A percentile compares a stretch with the other conserved stretches of the same genome.
Conservation (phyloP, 2,797 vertebrate genomes). For the Scarus forsteni region DNA sequence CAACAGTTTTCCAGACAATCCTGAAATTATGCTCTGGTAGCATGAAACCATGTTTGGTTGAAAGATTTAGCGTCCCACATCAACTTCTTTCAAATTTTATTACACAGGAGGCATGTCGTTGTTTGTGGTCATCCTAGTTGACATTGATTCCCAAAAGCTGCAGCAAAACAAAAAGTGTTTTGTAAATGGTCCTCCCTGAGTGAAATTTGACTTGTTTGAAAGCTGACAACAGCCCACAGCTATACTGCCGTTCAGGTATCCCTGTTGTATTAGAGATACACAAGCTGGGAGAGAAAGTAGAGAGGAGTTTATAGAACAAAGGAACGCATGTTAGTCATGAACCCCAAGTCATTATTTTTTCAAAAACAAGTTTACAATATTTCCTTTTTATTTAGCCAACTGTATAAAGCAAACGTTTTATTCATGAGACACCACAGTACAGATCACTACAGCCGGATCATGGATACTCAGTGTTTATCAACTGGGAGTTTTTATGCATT, state of each 20-base stretch:
- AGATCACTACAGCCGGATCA: too few species aligned
- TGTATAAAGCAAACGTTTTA: too few species aligned
- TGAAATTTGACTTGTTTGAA: slow-evolving; percentile 24
- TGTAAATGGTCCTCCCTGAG: slow-evolving; percentile 8
- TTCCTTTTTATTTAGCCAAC: too few species aligned
- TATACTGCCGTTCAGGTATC: slow-evolving; percentile 23
- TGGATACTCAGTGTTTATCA: too few species aligned
- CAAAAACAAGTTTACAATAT: too few species aligned
- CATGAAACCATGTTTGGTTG: slow-evolving; percentile 4
- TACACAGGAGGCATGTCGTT: neutral
- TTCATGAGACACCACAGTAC: too few species aligned
- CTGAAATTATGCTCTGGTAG: slow-evolving; percentile 32
- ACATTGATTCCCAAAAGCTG: slow-evolving; percentile 16
- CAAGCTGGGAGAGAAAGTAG: slow-evolving; percentile 2
- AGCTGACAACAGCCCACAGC: slow-evolving; percentile 34
- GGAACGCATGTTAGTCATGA: neutral
- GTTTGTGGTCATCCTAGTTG: slow-evolving; percentile 27
- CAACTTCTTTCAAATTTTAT: slow-evolving; percentile 7
- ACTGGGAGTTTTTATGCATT: too few species aligned
- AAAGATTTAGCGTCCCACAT: slow-evolving; percentile 24
- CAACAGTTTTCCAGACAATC: slow-evolving; percentile 23
- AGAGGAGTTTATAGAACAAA: neutral
- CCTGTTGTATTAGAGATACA: slow-evolving; percentile 1
- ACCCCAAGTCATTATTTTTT: too few species aligned
- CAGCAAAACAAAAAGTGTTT: slow-evolving; percentile 13